Conservation (phyloP, 2,113 vertebrate genomes). For the Ophthalmolycus amberensis region DNA sequence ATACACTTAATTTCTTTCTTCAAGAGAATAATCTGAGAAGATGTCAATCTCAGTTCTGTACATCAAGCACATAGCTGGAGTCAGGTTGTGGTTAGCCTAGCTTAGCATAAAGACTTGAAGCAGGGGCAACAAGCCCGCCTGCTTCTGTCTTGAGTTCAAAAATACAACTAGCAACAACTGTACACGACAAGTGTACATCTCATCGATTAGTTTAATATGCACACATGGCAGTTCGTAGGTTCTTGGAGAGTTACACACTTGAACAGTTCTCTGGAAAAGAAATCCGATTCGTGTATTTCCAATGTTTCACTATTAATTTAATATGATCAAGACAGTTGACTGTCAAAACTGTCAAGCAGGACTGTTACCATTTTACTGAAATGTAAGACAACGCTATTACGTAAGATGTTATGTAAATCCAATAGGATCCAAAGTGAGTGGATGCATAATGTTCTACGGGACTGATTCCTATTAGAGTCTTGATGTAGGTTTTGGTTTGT, state of each 20-base stretch:
- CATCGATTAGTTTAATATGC: not conserved
- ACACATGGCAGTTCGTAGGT: not conserved
- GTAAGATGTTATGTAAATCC: not conserved
- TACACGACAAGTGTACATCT: not conserved
- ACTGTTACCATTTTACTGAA: slow-evolving; percentile 1
- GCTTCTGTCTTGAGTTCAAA: not conserved
- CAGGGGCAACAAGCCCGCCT: not conserved
- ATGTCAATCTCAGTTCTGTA: not conserved
- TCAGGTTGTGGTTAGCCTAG: not conserved
- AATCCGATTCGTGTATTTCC: not conserved
- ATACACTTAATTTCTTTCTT: not conserved
- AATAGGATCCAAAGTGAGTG: slow-evolving; percentile 5
- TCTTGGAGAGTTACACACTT: not conserved
- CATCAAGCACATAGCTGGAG: not conserved
- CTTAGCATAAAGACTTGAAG: not conserved
- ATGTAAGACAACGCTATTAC: not conserved
- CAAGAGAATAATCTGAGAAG: not conserved
- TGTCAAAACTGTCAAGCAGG: not conserved
- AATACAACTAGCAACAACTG: not conserved
- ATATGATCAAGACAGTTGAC: not conserved
- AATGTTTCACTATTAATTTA: slow-evolving; percentile 2
- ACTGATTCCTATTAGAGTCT: slow-evolving; percentile 15
- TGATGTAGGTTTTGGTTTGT: slow-evolving; percentile 21
- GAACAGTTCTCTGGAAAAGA: not conserved
- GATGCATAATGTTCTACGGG: slow-evolving; percentile 8